phyloP scores from a whole-genome alignment of 2,797 vertebrate genomes.

The Pelochelys cantorii region DNA sequence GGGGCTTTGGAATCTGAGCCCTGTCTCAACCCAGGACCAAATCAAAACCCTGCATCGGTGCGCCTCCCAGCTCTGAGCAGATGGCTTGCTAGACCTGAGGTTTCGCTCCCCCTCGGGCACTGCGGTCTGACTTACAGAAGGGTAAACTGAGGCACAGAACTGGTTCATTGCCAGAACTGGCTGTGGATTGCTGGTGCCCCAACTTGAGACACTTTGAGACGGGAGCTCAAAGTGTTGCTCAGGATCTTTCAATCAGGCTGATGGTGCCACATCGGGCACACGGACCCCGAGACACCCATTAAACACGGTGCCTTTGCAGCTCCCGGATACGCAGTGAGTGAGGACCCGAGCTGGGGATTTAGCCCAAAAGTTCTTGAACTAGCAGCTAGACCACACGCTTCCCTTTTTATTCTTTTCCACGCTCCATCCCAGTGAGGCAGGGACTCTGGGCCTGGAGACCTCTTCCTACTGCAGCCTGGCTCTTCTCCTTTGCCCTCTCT shows the following conservation, averaged over 20 bases:
- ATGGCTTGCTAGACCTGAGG: neutral
- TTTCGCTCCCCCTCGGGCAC: neutral
- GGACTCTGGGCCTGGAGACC: neutral
- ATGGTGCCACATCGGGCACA: too few relatives aligned
- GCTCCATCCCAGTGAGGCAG: neutral
- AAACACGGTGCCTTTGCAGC: neutral
- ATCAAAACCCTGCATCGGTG: neutral
- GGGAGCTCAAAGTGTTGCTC: neutral
- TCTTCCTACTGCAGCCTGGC: neutral
- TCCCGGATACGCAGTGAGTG: neutral
- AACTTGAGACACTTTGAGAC: neutral
- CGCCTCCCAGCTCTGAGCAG: neutral
- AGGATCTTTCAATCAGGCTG: too few relatives aligned
- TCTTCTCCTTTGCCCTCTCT: neutral
- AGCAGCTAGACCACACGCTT: neutral
- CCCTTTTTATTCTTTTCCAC: neutral
- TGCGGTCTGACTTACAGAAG: neutral
- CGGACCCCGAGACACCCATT: neutral
- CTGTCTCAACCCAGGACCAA: neutral
- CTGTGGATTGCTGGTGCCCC: neutral
- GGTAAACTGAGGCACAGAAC: neutral
- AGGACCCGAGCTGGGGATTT: neutral
- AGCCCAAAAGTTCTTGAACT: neutral
- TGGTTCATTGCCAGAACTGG: neutral
- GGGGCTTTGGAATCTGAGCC: too few relatives aligned